Evolutionary conservation across 2,888 invertebrate genomes (phyloP).

Genomic region (Galeopsomyia nigrocyanea): DNA sequence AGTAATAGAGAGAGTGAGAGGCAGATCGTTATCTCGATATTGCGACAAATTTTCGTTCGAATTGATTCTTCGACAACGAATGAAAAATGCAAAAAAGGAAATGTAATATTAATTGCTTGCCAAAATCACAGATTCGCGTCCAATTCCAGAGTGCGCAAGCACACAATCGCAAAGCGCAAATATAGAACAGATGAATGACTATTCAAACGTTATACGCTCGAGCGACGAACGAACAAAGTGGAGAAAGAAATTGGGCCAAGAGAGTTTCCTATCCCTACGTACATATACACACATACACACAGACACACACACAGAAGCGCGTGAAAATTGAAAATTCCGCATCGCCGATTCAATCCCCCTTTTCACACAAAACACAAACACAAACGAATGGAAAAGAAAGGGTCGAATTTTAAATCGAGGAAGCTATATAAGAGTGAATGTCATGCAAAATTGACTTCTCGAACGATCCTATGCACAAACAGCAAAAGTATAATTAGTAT

Average conservation of each 20-base stretch:
- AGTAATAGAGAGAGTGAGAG: background rate
- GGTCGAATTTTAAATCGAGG: background rate
- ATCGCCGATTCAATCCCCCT: slow-evolving; percentile 22
- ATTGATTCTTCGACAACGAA: no score
- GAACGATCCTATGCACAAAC: no score
- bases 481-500: no score
- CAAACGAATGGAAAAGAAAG: background rate
- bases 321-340: slow-evolving; percentile 41
- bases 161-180: background rate
- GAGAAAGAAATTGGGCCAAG: slow-evolving; percentile 17
- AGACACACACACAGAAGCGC: background rate
- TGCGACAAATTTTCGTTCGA: background rate
- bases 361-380: background rate
- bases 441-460: no score
- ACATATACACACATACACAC: no score
- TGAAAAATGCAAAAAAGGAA: no score
- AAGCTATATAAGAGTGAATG: no score
- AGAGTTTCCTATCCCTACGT: background rate
- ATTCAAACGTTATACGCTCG: no score
- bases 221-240: background rate
- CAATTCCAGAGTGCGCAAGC: no score
- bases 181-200: background rate
- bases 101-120: no score
- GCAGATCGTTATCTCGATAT: no score
- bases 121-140: no score